These are phyloP conservation scores for Pardalotus punctatus DNA, from an alignment of 2,113 vertebrate genomes.

Conservation along the genomic window DNA sequence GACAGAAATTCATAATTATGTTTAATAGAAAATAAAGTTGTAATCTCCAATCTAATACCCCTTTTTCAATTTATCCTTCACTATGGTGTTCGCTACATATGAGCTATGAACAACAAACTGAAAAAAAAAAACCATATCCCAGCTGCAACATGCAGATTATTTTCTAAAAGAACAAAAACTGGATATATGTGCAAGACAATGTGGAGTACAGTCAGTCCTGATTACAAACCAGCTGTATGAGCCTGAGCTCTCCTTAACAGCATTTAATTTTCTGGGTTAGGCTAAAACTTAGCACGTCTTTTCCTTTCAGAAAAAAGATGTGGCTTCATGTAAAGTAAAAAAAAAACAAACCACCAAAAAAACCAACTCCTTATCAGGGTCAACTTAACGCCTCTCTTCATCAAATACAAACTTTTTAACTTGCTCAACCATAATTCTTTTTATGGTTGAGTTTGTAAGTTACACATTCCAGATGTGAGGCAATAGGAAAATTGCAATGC, in stretches of 20 bases:
- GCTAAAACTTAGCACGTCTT: background rate
- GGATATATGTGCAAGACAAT: background rate
- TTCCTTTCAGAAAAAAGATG: background rate
- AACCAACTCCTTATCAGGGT: background rate
- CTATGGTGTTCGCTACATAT: background rate
- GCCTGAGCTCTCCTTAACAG: background rate
- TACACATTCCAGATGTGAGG: slow-evolving; percentile 59
- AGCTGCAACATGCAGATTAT: background rate
- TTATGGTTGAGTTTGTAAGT: slow-evolving; percentile 43
- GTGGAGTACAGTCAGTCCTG: background rate
- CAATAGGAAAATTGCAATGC: slow-evolving; percentile 36
- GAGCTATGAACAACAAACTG: background rate
- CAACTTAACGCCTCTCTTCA: slow-evolving; percentile 13
- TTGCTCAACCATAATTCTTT: slow-evolving; percentile 30
- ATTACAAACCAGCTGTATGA: background rate
- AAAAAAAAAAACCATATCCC: background rate
- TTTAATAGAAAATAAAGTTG: background rate
- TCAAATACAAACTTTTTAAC: slow-evolving; percentile 44
- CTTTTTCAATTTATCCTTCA: background rate
- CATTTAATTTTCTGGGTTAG: background rate
- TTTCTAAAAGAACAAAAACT: background rate
- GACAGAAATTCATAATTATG: background rate
- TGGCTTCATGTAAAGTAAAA: background rate
- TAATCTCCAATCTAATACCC: background rate
- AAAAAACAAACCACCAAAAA: background rate